Conservation (phyloP, 1,140 invertebrate species). For the Thaumetopoea pityocampa region DNA sequence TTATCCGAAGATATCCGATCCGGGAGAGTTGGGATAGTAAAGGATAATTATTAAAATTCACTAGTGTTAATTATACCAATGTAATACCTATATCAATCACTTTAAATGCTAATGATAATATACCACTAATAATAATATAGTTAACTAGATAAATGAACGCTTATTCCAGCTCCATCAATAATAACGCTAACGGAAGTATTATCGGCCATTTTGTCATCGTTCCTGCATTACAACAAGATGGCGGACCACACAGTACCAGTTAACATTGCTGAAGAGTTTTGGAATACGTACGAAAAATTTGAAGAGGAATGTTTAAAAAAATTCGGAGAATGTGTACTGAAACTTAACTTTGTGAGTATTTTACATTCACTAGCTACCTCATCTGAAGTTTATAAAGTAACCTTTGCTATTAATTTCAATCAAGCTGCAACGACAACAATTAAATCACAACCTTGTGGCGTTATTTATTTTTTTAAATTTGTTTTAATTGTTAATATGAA, state of each 20-base stretch:
- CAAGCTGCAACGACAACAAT: too few relatives aligned
- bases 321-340: conserved; percentile 50
- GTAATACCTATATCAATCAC: too few relatives aligned
- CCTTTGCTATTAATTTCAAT: too few relatives aligned
- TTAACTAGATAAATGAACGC: too few relatives aligned
- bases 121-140: too few relatives aligned
- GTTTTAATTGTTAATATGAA: too few relatives aligned
- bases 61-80: too few relatives aligned
- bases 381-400: too few relatives aligned
- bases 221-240: conserved; percentile 54
- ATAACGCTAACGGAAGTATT: conserved; percentile 52
- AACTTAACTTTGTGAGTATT: conserved; percentile 55
- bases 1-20: too few relatives aligned
- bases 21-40: too few relatives aligned
- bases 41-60: too few relatives aligned
- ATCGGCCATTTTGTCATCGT: conserved; percentile 51
- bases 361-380: neutral
- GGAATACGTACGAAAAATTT: conserved; percentile 41
- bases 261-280: conserved; percentile 53
- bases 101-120: too few relatives aligned
- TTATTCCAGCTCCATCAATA: conserved; percentile 57
- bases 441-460: conserved; percentile 3
- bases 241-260: conserved; percentile 59
- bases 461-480: neutral
- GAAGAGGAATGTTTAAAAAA: conserved; percentile 49